Percentiles rank a stretch among this genome's conserved stretches.
These are phyloP conservation scores for Astyanax mexicanus DNA, from an alignment of 2,797 vertebrate species.

Conservation along the genomic window DNA sequence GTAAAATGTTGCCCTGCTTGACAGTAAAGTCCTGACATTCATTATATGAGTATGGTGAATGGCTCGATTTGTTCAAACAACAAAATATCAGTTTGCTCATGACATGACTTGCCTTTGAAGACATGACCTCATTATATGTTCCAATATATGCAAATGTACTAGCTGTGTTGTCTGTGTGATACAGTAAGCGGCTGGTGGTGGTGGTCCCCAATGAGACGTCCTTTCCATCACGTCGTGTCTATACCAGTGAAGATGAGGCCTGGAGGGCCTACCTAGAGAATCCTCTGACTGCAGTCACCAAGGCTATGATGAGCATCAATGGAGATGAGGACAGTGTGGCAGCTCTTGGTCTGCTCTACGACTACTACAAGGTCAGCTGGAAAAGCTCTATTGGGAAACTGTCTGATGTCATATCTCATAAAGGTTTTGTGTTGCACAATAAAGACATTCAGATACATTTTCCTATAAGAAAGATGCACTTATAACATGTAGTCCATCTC, in stretches of 20 bases:
- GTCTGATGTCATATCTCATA: neutral
- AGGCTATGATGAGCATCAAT: constrained; percentile 99
- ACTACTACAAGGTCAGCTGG: constrained; percentile 94
- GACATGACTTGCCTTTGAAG: neutral
- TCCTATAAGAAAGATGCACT: too few relatives aligned
- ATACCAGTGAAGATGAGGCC: constrained; percentile 97
- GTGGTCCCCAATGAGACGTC: constrained; percentile 92
- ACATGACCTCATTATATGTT: neutral
- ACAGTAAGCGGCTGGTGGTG: constrained; percentile 95
- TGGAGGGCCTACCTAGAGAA: constrained; percentile 98
- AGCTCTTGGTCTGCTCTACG: constrained; percentile 94
- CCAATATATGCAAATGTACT: neutral
- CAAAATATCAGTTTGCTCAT: too few relatives aligned
- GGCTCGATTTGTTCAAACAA: too few relatives aligned
- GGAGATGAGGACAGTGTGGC: constrained; percentile 98
- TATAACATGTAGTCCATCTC: too few relatives aligned
- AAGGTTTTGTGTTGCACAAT: neutral
- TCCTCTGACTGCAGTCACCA: constrained; percentile 96
- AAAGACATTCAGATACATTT: too few relatives aligned
- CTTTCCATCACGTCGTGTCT: constrained; percentile 88
- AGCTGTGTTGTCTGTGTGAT: constrained; percentile 44
- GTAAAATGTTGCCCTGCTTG: too few relatives aligned
- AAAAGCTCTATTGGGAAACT: neutral
- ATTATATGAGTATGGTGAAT: too few relatives aligned
- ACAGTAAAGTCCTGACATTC: too few relatives aligned